Conservation (phyloP, 2,797 vertebrate genomes). For the Sardinella longiceps region DNA sequence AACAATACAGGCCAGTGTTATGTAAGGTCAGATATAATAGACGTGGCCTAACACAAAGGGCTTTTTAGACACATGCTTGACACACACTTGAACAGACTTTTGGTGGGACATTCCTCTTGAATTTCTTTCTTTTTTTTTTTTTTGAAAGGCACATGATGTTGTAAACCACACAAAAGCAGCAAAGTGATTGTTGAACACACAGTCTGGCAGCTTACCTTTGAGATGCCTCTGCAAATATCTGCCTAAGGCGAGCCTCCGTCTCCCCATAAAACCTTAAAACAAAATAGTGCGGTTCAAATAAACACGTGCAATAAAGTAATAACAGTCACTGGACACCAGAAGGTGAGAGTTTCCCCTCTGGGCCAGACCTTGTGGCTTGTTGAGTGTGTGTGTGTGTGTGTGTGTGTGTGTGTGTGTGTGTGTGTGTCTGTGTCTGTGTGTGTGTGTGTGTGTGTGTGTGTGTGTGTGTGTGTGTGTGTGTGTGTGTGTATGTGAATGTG, state of each 20-base stretch:
- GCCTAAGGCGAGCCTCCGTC: constrained; percentile 88
- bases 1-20: background rate
- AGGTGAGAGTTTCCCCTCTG: constrained; percentile 8
- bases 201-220: constrained; percentile 72
- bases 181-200: background rate
- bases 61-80: background rate
- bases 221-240: constrained; percentile 91
- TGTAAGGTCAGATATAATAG: background rate
- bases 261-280: constrained; percentile 90
- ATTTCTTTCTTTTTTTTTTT: background rate
- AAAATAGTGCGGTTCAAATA: background rate
- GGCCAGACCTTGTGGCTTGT: background rate
- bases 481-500: constrained; percentile 13
- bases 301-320: background rate
- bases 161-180: background rate
- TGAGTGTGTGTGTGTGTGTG: constrained; percentile 14
- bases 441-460: background rate
- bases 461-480: constrained; percentile 7
- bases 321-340: constrained; percentile 6
- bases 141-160: background rate
- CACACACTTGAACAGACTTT: background rate
- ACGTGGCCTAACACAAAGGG: background rate
- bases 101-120: background rate
- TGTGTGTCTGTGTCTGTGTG: constrained; percentile 4
- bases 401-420: constrained; percentile 1